Percentiles rank a stretch among this genome's conserved stretches.
phyloP scores from a whole-genome alignment of 2,888 invertebrate species.

The Pachycephus smyrnensis region DNA sequence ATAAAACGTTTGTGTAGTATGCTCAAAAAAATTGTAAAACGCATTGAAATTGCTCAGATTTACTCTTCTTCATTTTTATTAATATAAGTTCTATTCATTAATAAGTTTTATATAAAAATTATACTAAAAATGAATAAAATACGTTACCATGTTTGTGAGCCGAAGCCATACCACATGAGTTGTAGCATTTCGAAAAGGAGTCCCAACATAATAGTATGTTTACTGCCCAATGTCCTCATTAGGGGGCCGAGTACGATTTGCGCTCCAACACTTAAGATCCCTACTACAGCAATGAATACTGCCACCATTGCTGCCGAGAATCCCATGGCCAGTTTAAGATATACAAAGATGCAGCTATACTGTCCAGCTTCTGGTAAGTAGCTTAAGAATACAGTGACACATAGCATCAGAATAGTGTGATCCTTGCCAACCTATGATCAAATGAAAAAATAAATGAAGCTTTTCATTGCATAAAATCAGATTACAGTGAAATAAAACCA shows the following conservation, averaged over 20 bases:
- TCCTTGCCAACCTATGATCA: constrained; percentile 85
- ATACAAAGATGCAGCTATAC: constrained; percentile 99
- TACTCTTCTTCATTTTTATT: not conserved
- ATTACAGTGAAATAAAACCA: too few species aligned
- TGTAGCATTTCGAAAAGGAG: constrained; percentile 97
- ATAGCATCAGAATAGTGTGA: constrained; percentile 95
- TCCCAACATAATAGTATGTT: constrained; percentile 97
- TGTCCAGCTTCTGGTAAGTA: constrained; percentile 99
- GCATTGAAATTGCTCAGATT: not conserved
- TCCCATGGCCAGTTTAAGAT: constrained; percentile 95
- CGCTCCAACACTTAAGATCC: constrained; percentile 94
- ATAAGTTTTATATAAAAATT: not conserved
- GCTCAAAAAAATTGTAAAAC: not conserved
- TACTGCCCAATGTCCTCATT: constrained; percentile 86
- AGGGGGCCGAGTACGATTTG: constrained; percentile 85
- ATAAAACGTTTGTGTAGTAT: not conserved
- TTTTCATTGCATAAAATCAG: not conserved
- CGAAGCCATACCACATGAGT: constrained; percentile 97
- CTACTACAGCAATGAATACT: constrained; percentile 96
- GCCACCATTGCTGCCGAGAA: constrained; percentile 96
- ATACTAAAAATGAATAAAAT: constrained; percentile 19
- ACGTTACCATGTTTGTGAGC: constrained; percentile 89
- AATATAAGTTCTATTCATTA: not conserved
- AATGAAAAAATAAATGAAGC: constrained; percentile 3
- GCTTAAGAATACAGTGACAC: constrained; percentile 96